These are phyloP conservation scores for Euspilapteryx auroguttella DNA, from an alignment of 2,888 invertebrate genomes.

Conservation along the genomic window DNA sequence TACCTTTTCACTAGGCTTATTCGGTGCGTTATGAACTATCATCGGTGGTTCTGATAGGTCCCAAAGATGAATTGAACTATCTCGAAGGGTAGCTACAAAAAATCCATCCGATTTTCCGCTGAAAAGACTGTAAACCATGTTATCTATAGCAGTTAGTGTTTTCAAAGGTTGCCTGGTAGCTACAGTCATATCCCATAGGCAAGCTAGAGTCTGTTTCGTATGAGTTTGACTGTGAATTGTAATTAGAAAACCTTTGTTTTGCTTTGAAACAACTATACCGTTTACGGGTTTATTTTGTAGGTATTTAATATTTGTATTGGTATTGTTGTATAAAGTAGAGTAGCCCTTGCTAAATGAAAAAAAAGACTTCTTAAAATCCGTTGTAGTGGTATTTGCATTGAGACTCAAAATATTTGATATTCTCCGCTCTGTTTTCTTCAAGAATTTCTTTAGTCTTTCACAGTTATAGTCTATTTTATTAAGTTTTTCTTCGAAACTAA, in stretches of 20 bases:
- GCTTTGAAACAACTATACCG: constrained; percentile 25
- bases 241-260: constrained; percentile 26
- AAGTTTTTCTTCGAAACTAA: constrained; percentile 27
- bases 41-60: too few species aligned
- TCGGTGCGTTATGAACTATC: too few species aligned
- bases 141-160: constrained; percentile 29
- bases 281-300: constrained; percentile 22
- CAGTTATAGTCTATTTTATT: constrained; percentile 22
- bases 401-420: constrained; percentile 23
- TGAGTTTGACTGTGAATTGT: constrained; percentile 24
- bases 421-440: constrained; percentile 30
- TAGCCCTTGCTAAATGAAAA: constrained; percentile 37
- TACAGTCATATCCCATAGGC: constrained; percentile 40
- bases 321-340: constrained; percentile 18
- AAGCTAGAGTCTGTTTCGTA: constrained; percentile 20
- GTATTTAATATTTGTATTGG: constrained; percentile 13
- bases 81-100: constrained; percentile 35
- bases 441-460: constrained; percentile 24
- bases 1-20: constrained; percentile 13
- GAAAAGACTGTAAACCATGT: constrained; percentile 25
- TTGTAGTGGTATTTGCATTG: constrained; percentile 22
- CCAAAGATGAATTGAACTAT: constrained; percentile 31
- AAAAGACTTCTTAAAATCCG: constrained; percentile 17
- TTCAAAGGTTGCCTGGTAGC: constrained; percentile 28
- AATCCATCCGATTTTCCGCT: constrained; percentile 31